Evolutionary conservation across 2,888 invertebrate genomes (phyloP), one percentile per base, ranked within the genome.

Genomic region (Xestia rhomboidea): DNA sequence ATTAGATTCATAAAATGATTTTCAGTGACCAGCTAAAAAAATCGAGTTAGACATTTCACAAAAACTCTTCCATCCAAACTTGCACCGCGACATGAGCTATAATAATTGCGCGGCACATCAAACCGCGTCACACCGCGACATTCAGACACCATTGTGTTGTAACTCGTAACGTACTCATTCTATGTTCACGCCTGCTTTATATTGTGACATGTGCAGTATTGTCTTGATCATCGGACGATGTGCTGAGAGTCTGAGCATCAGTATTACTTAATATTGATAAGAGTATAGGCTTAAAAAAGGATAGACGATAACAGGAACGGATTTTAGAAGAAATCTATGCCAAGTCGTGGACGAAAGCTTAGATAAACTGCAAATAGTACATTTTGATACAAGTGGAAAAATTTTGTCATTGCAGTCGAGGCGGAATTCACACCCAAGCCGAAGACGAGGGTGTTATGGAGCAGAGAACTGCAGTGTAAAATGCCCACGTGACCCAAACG

Each of bases 101-200:
- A 89, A 89, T 90, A 81, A 87, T 89, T 85, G 84, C 85, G 85
- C 81, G 86, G 88, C 86, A 84, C 88, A 86, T 89, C 91, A 89
- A 87, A 85, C 85, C 81, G 76, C 80, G 77, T 86, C 89, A 89
- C 89, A 89, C 85, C 85, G 81, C 87, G 87, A 87, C 88, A 90
- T 90, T 90, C 85, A 86, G 76, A 81, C 83, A 77, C 24, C 77
- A 90, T 92, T 92, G 91, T 92, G 89, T 91, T 85, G 89, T 86
- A 90, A 91, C 77, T 90, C 84, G 88, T 85, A 89, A 91, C 78
- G 64, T 79, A 74, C 69, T 54, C 76, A 82, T 76, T 81, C 79
- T 82, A 84, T 75, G 77, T 79, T 69, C 69, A 78, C 73, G 75
- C 64, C 69, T 68, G 73, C 38, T 76, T 73, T 34, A 68, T 68